These are phyloP conservation scores for Diaphora mendica DNA, from an alignment of 2,888 invertebrate genomes.

Conservation along the genomic window DNA sequence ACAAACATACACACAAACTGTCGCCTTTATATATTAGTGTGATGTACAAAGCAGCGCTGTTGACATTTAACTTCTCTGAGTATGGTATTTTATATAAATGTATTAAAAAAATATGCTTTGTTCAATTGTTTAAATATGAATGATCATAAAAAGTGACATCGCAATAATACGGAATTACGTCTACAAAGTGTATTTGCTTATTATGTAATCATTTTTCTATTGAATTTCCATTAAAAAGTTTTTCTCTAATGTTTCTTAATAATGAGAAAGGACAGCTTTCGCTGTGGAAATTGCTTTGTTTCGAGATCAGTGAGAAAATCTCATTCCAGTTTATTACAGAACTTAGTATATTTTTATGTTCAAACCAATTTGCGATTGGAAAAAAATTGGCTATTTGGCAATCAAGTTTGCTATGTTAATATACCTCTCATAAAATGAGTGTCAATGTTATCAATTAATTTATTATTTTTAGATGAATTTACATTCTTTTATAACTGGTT, in stretches of 20 bases:
- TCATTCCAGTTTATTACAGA: slow-evolving; percentile 39
- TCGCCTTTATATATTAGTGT: too few species aligned
- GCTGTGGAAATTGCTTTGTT: slow-evolving; percentile 56
- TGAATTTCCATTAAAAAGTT: slow-evolving; percentile 58
- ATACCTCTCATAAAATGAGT: slow-evolving; percentile 1
- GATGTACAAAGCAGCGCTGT: background rate
- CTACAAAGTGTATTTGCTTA: slow-evolving; percentile 53
- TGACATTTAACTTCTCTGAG: background rate
- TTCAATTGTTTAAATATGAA: background rate
- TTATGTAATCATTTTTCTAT: slow-evolving; percentile 59
- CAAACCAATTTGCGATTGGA: background rate
- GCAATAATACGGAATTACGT: slow-evolving; percentile 36
- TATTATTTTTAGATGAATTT: slow-evolving; percentile 3
- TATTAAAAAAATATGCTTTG: background rate
- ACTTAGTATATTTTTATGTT: slow-evolving; percentile 26
- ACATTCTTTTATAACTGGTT: slow-evolving; percentile 24
- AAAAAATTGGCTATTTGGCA: slow-evolving; percentile 17
- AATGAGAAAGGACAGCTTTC: slow-evolving; percentile 62
- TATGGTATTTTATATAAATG: background rate
- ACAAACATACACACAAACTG: too few species aligned
- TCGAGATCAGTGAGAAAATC: slow-evolving; percentile 52
- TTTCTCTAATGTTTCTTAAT: slow-evolving; percentile 50
- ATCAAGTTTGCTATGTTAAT: slow-evolving; percentile 25
- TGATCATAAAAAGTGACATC: slow-evolving; percentile 52
- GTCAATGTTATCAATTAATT: background rate